phyloP scores from a whole-genome alignment of 2,797 vertebrate species.

The Acestrorhynchus altus region DNA sequence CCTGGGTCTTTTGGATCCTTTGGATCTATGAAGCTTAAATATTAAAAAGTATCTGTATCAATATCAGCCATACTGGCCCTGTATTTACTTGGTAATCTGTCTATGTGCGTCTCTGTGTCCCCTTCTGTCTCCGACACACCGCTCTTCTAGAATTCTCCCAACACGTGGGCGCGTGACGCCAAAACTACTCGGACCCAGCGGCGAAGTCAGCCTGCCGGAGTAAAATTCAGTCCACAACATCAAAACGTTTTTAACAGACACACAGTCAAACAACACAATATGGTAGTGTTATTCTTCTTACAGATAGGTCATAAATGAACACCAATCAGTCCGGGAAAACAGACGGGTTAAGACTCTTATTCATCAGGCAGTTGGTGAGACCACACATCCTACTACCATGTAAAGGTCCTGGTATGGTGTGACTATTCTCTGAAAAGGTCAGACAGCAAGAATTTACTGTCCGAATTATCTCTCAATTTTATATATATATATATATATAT shows the following conservation, averaged over 20 bases:
- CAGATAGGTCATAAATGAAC: too few species aligned
- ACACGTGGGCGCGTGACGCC: neutral
- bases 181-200: neutral
- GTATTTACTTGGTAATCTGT: too few species aligned
- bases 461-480: too few species aligned
- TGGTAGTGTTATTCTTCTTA: neutral
- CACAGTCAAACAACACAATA: neutral
- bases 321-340: too few species aligned
- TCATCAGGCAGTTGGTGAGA: neutral
- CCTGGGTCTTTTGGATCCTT: too few species aligned
- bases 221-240: neutral
- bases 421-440: neutral
- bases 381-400: neutral
- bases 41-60: too few species aligned
- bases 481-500: too few species aligned
- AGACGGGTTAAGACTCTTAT: neutral
- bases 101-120: too few species aligned
- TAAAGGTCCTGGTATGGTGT: neutral
- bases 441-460: too few species aligned
- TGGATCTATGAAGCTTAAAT: too few species aligned
- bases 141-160: neutral
- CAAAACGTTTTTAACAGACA: neutral
- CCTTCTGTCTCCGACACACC: too few species aligned
- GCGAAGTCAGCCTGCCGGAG: neutral
- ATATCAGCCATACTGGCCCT: too few species aligned